These are phyloP conservation scores for Brachionichthys hirsutus DNA, from an alignment of 2,113 vertebrate genomes.

Conservation along the genomic window DNA sequence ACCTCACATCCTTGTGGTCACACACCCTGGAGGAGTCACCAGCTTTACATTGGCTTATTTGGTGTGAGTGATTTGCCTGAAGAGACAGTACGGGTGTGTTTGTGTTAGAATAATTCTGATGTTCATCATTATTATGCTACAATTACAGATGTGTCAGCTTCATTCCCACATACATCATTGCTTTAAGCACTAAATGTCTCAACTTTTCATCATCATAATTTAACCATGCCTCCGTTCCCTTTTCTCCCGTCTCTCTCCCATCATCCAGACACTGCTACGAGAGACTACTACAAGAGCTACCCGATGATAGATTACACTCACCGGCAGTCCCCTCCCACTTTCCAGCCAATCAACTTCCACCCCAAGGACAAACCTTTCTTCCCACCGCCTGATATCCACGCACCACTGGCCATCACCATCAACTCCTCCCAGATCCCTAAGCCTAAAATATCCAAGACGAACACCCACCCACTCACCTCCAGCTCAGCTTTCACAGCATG, in stretches of 20 bases:
- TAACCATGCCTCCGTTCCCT: constrained; percentile 16
- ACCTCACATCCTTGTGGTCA: too few relatives aligned
- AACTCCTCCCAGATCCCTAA: constrained; percentile 79
- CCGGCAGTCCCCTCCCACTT: constrained; percentile 75
- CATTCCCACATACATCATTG: not conserved
- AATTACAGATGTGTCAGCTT: not conserved
- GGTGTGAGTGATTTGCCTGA: not conserved
- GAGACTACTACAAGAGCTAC: constrained; percentile 87
- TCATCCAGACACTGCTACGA: constrained; percentile 74
- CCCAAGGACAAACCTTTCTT: constrained; percentile 80
- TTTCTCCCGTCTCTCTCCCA: constrained; percentile 24
- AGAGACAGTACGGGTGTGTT: not conserved
- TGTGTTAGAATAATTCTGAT: too few relatives aligned
- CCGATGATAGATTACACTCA: constrained; percentile 77
- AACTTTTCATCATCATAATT: not conserved
- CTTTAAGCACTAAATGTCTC: not conserved
- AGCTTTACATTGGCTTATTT: not conserved
- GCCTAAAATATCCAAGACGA: constrained; percentile 83
- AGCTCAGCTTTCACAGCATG: constrained; percentile 80
- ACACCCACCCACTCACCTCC: constrained; percentile 75
- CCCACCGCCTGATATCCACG: constrained; percentile 77
- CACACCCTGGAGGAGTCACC: not conserved
- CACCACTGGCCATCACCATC: constrained; percentile 78
- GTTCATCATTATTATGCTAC: not conserved
- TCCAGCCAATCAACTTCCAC: constrained; percentile 78